Evolutionary conservation across 2,888 invertebrate genomes (phyloP), one percentile per base, ranked within the genome.

Genomic region (Herminia tarsipennalis): DNA sequence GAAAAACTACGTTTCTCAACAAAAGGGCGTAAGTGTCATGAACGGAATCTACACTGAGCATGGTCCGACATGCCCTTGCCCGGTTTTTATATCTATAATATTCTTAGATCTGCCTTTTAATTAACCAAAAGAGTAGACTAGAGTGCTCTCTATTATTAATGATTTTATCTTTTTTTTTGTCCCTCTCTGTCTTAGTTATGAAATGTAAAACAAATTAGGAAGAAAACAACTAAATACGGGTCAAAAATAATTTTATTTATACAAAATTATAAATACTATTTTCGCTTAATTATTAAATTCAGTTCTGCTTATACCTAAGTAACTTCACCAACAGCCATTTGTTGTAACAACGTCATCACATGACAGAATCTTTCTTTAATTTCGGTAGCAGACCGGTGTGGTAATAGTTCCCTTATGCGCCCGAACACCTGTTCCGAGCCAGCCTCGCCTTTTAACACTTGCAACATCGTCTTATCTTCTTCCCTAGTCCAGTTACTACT

Each of bases 381-480:
- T 81, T 94, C 93, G 0, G 75, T 75, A 6, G 92, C 76, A 0
- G 93, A 92, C 30, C 94, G 81, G 56, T 93, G 92, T 2, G 93
- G 93, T 1, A 94, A 74, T 22, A 92, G 61, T 43, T 92, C 78
- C 2, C 91, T 83, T 20, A 94, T 93, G 41, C 91, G 88, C 14
- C 87, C 84, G 51, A 95, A 94, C 3, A 94, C 93, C 57, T 93
- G 92, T 53, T 95, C 94, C 0, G 94, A 93, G 32, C 94, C 92
- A 5, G 88, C 67, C 56, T 95, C 95, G 2, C 93, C 93, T 76
- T 96, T 96, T 52, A 96, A 92, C 41, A 95, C 95, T 79, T 96
- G 94, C 22, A 97, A 82, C 82, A 97, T 94, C 8, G 95, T 93
- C 78, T 95, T 96, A 77, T 97, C 97, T 72, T 97, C 97, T 38